Conservation (phyloP, 2,888 invertebrate species). For the Pseudococcus viburni region DNA sequence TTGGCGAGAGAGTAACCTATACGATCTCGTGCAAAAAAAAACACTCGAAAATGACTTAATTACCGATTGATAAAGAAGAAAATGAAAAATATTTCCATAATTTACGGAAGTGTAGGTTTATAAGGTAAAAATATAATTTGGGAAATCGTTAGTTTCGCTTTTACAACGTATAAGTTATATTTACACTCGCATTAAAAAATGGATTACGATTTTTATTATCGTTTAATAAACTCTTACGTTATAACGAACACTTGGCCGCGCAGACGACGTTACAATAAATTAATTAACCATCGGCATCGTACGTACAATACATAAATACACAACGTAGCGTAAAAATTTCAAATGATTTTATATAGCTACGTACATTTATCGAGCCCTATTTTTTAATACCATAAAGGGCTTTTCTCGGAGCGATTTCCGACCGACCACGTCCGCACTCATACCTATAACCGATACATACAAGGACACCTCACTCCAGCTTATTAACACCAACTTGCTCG, state of each 20-base stretch:
- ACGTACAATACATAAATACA: neutral
- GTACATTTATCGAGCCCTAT: neutral
- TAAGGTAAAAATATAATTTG: neutral
- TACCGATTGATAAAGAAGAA: neutral
- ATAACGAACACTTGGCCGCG: neutral
- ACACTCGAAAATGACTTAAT: constrained; percentile 15
- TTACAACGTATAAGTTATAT: neutral
- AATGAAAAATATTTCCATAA: neutral
- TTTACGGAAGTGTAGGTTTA: neutral
- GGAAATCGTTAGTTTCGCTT: constrained; percentile 27
- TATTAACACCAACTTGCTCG: constrained; percentile 42
- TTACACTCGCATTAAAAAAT: neutral
- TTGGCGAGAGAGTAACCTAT: neutral
- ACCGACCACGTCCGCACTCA: neutral
- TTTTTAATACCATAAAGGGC: constrained; percentile 5
- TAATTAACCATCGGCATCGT: constrained; percentile 17
- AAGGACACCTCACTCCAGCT: neutral
- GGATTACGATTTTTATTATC: constrained; percentile 22
- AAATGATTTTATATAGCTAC: neutral
- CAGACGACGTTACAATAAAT: neutral
- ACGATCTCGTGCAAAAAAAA: neutral
- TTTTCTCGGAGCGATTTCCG: neutral
- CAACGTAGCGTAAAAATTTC: neutral
- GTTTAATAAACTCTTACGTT: constrained; percentile 22
- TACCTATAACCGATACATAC: neutral